Base-by-base conservation (phyloP, 2,888 invertebrate species). In the Leptothorax acervorum region DNA sequence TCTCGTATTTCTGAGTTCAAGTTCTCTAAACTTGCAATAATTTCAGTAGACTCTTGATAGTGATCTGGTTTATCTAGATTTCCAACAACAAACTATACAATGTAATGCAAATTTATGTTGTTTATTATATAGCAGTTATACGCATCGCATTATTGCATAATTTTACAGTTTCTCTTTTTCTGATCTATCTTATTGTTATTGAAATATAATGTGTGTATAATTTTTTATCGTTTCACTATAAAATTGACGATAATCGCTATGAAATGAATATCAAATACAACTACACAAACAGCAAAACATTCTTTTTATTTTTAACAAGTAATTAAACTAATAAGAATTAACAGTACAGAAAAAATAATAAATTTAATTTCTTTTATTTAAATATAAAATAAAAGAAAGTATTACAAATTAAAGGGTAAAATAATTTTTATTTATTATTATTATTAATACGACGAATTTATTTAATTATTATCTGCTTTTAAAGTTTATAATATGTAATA, bases 1-100 rank as follows among this genome's bases (percentile, higher is more conserved):
- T 97, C 97, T 68, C 96, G 95, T 87, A 97, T 97, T 94, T 97
- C 97, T 0, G 96, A 96, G 94, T 97, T 97, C 28, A 97, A 95
- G 91, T 96, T 97, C 91, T 97, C 97, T 91, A 97, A 94, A 91
- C 96, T 97, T 88, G 97, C 96, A 87, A 97, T 97, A 89, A 96
- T 97, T 92, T 97, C 97, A 31, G 96, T 96, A 6, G 97, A 96
- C 92, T 97, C 97, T 94, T 97, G 96, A 92, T 96, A 96, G 88
- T 95, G 95, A 91, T 95, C 95, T 73, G 93, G 93, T 88, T 94
- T 94, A 86, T 94, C 94, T 94, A 84, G 73, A 91, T 84, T 81
- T 51, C 82, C 75, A 68, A 84, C 71, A 88, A 79, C 73, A 79
- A 39, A 73, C 73, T 73, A 60, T 71, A 79, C 78, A 78, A 68